These are phyloP conservation scores for Stegodyphus mimosarum DNA, from an alignment of 1,140 invertebrate species.

Conservation along the genomic window DNA sequence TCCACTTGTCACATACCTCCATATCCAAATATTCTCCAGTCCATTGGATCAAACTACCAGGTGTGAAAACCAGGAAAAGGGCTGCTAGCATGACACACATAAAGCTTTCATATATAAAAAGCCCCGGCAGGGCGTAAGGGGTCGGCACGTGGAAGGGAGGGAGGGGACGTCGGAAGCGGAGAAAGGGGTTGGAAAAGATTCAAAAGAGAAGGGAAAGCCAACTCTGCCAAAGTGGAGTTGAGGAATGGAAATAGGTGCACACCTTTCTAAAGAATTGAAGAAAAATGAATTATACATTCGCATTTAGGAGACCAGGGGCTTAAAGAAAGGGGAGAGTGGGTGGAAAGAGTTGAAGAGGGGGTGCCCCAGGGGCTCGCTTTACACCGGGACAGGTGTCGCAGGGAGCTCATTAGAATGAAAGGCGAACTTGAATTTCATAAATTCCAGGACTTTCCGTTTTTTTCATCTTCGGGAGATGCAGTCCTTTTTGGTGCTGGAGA, in stretches of 20 bases:
- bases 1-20: no score
- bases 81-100: not conserved
- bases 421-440: conserved; percentile 41
- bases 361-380: not conserved
- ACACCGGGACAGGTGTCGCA: conserved; percentile 36
- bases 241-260: conserved; percentile 32
- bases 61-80: conserved; percentile 2
- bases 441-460: conserved; percentile 2
- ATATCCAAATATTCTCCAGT: not conserved
- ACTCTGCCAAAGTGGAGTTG: not conserved
- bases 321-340: not conserved
- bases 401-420: conserved; percentile 40
- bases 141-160: not conserved
- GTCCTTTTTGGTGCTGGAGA: not conserved
- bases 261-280: conserved; percentile 55
- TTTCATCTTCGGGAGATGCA: not conserved
- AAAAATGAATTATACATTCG: conserved; percentile 56
- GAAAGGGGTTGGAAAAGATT: not conserved
- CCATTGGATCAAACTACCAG: conserved; percentile 22
- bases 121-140: not conserved
- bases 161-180: not conserved
- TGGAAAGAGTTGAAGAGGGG: not conserved
- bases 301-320: conserved; percentile 25
- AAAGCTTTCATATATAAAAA: conserved; percentile 31
- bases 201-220: conserved; percentile 16